Evolutionary conservation across 1,140 invertebrate species (phyloP), one percentile per base, ranked within the genome.

Genomic region (Manduca sexta): DNA sequence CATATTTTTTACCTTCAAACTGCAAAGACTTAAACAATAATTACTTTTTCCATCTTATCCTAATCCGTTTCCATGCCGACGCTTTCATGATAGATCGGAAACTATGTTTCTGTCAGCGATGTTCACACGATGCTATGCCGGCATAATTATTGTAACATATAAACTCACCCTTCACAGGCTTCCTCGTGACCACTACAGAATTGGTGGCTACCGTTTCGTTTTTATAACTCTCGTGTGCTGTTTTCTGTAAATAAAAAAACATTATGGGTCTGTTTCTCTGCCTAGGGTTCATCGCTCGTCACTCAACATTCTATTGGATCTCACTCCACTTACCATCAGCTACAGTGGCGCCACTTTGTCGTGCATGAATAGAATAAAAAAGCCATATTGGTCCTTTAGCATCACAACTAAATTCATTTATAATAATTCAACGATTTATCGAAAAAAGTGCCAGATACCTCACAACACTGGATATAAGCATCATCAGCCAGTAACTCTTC

Each of bases 401-500:
- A n/a, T n/a, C n/a, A n/a, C n/a, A n/a, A n/a, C n/a, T n/a, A n/a
- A n/a, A n/a, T n/a, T n/a, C n/a, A n/a, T n/a, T n/a, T n/a, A n/a
- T n/a, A n/a, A n/a, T n/a, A n/a, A n/a, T n/a, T n/a, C n/a, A n/a
- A n/a, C n/a, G n/a, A n/a, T n/a, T n/a, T n/a, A n/a, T n/a, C 29
- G 5, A 30, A 30, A 30, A 30, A 30, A 30, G 29, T 37, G 11
- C n/a, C 16, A 14, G 35, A 56, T 65, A 80, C 79, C 69, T 75
- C 56, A 41, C 79, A 83, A 39, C 79, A 83, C 10, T 72, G 53
- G 7, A 45, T 41, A 13, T 67, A 81, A 0, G 75, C 77, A 5
- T 74, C 67, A 3, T 56, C 64, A 33, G 68, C 53, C 0, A 81
- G 30, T 17, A 74, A 3, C 7, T 80, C 57, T 11, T 78, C 74